Conservation (phyloP, 2,797 vertebrate species). For the Remorina albescens region DNA sequence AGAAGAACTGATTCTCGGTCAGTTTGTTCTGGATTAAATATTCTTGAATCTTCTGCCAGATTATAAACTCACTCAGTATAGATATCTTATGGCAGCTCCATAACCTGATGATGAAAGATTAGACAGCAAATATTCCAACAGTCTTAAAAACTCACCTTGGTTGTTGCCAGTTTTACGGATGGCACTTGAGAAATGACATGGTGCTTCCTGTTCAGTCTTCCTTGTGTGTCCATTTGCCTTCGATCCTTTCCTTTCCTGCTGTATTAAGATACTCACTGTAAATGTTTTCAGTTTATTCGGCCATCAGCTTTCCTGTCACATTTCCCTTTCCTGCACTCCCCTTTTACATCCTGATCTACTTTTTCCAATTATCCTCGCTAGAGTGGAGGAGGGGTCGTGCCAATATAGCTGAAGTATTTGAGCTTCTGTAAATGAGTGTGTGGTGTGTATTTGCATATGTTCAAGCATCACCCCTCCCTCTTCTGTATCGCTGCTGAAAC, state of each 20-base stretch:
- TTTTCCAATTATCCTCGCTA: conserved; percentile 33
- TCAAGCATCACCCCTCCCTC: conserved; percentile 23
- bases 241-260: conserved; percentile 8
- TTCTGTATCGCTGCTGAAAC: conserved; percentile 29
- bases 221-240: not conserved
- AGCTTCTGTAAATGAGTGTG: conserved; percentile 4
- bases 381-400: conserved; percentile 22
- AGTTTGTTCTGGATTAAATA: too few relatives aligned
- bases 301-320: conserved; percentile 24
- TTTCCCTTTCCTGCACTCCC: not conserved
- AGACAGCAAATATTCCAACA: not conserved
- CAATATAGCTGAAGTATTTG: conserved; percentile 15
- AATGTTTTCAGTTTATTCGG: conserved; percentile 4
- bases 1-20: too few relatives aligned
- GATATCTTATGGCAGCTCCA: conserved; percentile 29
- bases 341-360: conserved; percentile 22
- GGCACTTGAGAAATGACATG: not conserved
- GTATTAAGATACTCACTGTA: not conserved
- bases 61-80: too few relatives aligned
- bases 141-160: conserved; percentile 1
- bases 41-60: too few relatives aligned
- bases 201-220: not conserved
- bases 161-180: conserved; percentile 4
- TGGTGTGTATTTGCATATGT: conserved; percentile 14
- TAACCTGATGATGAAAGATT: conserved; percentile 17